Evolutionary conservation across 2,888 invertebrate species (phyloP), one percentile per base, ranked within the genome.

Genomic region (Clunio marinus): DNA sequence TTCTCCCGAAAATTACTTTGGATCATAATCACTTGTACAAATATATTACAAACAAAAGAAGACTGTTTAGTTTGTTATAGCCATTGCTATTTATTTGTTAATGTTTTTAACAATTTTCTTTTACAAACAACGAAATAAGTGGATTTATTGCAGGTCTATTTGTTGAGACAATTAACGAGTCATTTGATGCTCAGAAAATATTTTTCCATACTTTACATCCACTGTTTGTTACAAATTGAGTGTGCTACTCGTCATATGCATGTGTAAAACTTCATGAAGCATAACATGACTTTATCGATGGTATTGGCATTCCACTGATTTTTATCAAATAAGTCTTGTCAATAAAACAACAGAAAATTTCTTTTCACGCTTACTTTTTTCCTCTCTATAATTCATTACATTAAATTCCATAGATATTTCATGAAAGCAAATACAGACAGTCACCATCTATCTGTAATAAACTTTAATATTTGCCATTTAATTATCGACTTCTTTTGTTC

Each of bases 1-100:
- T 55, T 58, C 24, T 41, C 41, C 58, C 57, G 35, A 68, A 68
- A 68, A 68, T 68, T 68, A 68, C 41, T 68, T 68, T 57, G 27
- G 58, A 55, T 58, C 41, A 58, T 68, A 57, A 57, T 27, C n/a
- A 27, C n/a, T 57, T 57, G 15, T 3, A n/a, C 25, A 57, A 57
- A 57, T 20, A 57, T 57, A 2, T 27, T 25, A n/a, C n/a, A n/a
- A n/a, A n/a, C n/a, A n/a, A n/a, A n/a, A n/a, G 5, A 27, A 57
- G 25, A 8, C 25, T 57, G 3, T 27, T 51, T 17, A 51, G 51
- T 51, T 8, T 17, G 51, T 17, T 41, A 3, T 41, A 15, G 13
- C 7, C 51, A 4, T 51, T n/a, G 4, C 3, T 51, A 17, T 13
- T 45, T 51, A n/a, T 57, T 27, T 57, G 25, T 57, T 5, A 20